phyloP scores from a whole-genome alignment of 2,888 invertebrate genomes.

The Sisyra nigra region DNA sequence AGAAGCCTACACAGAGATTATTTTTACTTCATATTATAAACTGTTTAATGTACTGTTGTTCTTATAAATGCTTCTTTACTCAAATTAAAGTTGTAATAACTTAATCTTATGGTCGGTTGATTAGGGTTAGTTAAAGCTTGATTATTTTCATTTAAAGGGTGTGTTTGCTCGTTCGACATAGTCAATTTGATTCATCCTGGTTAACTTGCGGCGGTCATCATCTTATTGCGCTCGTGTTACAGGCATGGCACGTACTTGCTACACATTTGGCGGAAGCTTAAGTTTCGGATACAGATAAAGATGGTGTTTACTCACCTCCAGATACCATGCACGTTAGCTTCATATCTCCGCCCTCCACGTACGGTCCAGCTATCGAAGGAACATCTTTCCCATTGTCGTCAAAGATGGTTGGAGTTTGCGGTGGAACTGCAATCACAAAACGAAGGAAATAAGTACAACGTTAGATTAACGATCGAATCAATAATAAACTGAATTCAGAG shows the following conservation, averaged over 20 bases:
- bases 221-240: background rate
- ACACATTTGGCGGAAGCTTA: background rate
- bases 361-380: conserved; percentile 49
- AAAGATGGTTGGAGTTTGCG: conserved; percentile 54
- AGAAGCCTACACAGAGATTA: too few relatives aligned
- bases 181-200: background rate
- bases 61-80: too few relatives aligned
- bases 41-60: too few relatives aligned
- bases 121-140: background rate
- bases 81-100: too few relatives aligned
- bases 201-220: too few relatives aligned
- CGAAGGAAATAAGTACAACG: background rate
- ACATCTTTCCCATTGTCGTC: conserved; percentile 50
- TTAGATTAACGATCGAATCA: too few relatives aligned
- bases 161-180: background rate
- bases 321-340: conserved; percentile 58
- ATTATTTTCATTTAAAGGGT: background rate
- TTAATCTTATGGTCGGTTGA: too few relatives aligned
- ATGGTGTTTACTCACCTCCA: conserved; percentile 43
- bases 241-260: background rate
- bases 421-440: conserved; percentile 45
- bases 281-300: background rate
- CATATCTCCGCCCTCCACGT: conserved; percentile 52
- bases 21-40: too few relatives aligned
- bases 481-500: too few relatives aligned